Base-by-base conservation (phyloP, 2,113 vertebrate genomes). In the Lepidothrix coronata region DNA sequence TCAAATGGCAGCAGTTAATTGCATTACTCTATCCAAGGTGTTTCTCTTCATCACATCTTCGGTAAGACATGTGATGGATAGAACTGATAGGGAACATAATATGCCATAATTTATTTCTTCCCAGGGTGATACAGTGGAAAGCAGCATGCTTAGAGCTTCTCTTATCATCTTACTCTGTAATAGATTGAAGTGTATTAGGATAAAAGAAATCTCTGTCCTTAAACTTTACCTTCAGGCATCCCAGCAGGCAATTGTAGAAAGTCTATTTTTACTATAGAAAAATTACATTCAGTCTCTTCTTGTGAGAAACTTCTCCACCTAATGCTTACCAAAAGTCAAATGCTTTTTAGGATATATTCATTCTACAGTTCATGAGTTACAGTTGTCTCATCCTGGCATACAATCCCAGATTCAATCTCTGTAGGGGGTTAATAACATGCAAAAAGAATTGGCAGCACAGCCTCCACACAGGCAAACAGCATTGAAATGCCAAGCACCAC, bases 51-150 rank as follows among this genome's bases (percentile, higher is more conserved):
- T 95, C 89, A 66, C 1, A 0, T 72, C 87, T 91, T 75, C 77
- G 43, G 16, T 89, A 79, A 93, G 91, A 89, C 4, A 22, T 78
- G 58, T 68, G 87, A 93, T 93, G 66, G 74, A n/a, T 76, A 52
- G 58, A 71, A 49, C 66, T 89, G 95, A 94, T 89, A 89, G 58
- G 41, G 77, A 92, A 92, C 62, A 79, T 92, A 95, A 89, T 89
- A 91, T 52, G 49, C 81, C 82, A 85, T 95, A 86, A 95, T 87
- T 96, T 93, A 86, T 87, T 91, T 41, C 95, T 94, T 96, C 65
- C 54, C 43, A 70, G 67, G 62, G 61, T 88, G 65, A 79, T 92
- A 22, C 66, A 54, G 37, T 58, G 79, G 70, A 77, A 85, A 35
- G n/a, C n/a, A 89, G 20, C 43, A 59, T 33, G 71, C 54, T 70